Base-by-base conservation (phyloP, 2,888 invertebrate species). In the Oligia strigilis region DNA sequence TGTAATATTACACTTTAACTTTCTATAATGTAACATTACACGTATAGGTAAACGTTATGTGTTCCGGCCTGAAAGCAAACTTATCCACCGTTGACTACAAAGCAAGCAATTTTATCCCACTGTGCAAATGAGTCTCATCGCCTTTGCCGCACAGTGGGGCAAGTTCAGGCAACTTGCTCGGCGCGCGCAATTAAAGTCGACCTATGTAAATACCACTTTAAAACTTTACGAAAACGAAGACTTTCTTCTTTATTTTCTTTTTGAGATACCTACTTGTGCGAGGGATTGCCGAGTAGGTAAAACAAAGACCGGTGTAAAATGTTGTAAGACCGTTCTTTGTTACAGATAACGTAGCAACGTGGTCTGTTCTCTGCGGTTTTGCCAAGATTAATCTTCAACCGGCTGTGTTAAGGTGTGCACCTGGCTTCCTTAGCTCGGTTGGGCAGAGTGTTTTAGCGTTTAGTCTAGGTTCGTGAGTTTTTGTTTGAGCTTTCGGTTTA, bases 191-290 rank as follows among this genome's bases (percentile, higher is more conserved):
- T 84, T 83, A 87, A 83, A 83, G 66, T 83, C 74, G 78, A 87
- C 74, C 87, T 72, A 72, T 87, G 78, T 78, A 84, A 78, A 87
- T 78, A 75, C 67, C 64, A 84, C 64, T 86, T 72, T 66, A 23
- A 75, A 86, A 75, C 60, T 86, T 46, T 77, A 46, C 64, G 17
- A 60, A 72, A 81, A 40, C 65, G 29, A 72, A 40, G 43, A 43
- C 49, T 71, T 83, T 73, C 36, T 85, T 85, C 46, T 81, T 73
- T 73, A 72, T 85, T 62, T 82, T 85, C 64, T 60, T 81, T 60
- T 14, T 23, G 43, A 46, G 73, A 36, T 70, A 66, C 29, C 29
- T 29, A 29, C 74, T 81, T 70, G 64, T 11, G 36, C 52, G 58
- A 46, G 17, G 58, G 40, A 58, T 84, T 69, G 80, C 9, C 36